These are phyloP conservation scores for Sipha maydis DNA, from an alignment of 2,888 invertebrate species.

Conservation along the genomic window DNA sequence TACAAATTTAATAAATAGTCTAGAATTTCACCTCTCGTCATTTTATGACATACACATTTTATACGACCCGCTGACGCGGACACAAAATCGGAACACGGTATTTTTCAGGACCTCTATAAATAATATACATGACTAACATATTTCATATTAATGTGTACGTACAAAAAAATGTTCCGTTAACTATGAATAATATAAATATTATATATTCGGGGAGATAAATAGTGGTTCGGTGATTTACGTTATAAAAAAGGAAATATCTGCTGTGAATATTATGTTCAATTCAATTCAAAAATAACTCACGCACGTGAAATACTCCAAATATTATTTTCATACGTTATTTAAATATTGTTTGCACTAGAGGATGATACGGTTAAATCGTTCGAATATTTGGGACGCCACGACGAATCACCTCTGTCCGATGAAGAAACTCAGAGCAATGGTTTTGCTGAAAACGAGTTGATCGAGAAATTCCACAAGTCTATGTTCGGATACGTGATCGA, in stretches of 20 bases:
- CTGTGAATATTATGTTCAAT: not conserved
- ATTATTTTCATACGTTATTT: not conserved
- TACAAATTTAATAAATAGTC: not conserved
- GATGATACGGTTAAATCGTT: not conserved
- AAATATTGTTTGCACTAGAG: not conserved
- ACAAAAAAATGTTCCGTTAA: not conserved
- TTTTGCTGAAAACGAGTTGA: not conserved
- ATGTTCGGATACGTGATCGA: conserved; percentile 22
- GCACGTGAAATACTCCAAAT: not conserved
- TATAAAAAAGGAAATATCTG: not conserved
- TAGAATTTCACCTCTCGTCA: too few species aligned
- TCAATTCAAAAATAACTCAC: not conserved
- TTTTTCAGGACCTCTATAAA: not conserved
- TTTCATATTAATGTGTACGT: not conserved
- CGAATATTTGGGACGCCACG: not conserved
- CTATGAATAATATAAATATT: not conserved
- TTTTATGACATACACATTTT: too few species aligned
- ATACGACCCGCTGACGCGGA: too few species aligned
- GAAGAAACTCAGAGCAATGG: not conserved
- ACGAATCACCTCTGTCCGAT: not conserved
- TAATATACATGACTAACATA: not conserved
- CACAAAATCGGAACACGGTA: not conserved
- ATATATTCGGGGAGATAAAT: not conserved
- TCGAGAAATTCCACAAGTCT: not conserved
- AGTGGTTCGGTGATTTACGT: not conserved